Conservation (phyloP, 92 coral and sea anemone species). For the Plumapathes pennacea region DNA sequence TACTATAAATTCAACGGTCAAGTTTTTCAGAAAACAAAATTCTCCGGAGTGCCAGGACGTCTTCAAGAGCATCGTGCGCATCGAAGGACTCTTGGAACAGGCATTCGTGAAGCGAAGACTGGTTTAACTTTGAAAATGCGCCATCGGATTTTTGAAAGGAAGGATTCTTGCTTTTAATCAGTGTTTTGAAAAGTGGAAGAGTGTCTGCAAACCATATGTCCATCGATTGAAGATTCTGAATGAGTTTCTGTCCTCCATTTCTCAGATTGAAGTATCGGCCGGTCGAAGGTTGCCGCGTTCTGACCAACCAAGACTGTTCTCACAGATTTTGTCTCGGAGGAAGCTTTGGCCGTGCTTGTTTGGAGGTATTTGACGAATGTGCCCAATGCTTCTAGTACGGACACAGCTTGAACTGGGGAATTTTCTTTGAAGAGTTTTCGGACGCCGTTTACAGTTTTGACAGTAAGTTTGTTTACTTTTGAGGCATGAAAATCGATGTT, state of each 20-base stretch:
- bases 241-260: slow-evolving; percentile 15
- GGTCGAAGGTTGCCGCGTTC: slow-evolving; percentile 41
- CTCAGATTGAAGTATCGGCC: slow-evolving; percentile 42
- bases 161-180: slow-evolving; percentile 22
- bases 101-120: slow-evolving; percentile 25
- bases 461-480: slow-evolving; percentile 17
- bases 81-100: slow-evolving; percentile 43
- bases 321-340: slow-evolving; percentile 1
- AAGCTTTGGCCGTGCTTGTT: neutral
- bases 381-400: neutral
- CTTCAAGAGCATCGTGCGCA: slow-evolving; percentile 47
- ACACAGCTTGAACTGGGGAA: neutral
- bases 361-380: neutral
- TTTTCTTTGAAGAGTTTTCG: slow-evolving; percentile 9
- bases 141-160: slow-evolving; percentile 22
- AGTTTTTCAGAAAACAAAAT: slow-evolving; percentile 36
- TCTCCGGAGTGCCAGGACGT: slow-evolving; percentile 33
- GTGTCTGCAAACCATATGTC: slow-evolving; percentile 48
- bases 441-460: neutral
- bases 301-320: slow-evolving; percentile 49
- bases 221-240: slow-evolving; percentile 1
- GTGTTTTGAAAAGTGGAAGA: slow-evolving; percentile 21
- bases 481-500: slow-evolving; percentile 32
- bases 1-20: no score
- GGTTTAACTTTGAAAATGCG: slow-evolving; percentile 23